phyloP scores from a whole-genome alignment of 2,888 invertebrate species.

The Tortrix viridana region DNA sequence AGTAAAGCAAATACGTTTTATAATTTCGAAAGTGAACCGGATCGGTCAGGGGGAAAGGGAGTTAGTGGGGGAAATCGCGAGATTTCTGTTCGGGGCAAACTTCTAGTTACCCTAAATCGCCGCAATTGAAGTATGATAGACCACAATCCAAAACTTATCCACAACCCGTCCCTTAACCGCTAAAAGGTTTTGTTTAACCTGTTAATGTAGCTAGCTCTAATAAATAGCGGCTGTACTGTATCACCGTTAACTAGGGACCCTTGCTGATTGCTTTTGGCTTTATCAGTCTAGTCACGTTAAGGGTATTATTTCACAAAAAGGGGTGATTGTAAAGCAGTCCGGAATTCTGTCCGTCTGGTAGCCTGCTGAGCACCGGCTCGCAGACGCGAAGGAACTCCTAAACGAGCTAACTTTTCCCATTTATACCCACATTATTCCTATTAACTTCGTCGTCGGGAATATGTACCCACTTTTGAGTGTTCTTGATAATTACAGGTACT shows the following conservation, averaged over 20 bases:
- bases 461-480: conserved; percentile 68
- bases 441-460: conserved; percentile 69
- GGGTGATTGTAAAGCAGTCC: conserved; percentile 70
- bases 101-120: too few relatives aligned
- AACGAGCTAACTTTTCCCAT: conserved; percentile 80
- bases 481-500: conserved; percentile 71
- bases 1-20: too few relatives aligned
- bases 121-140: too few relatives aligned
- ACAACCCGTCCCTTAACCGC: too few relatives aligned
- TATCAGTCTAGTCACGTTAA: conserved; percentile 65
- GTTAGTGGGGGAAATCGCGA: too few relatives aligned
- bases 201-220: not conserved
- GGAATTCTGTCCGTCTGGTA: conserved; percentile 57
- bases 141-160: too few relatives aligned
- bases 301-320: conserved; percentile 72
- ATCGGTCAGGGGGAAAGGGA: too few relatives aligned
- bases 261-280: conserved; percentile 46
- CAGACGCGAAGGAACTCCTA: conserved; percentile 61
- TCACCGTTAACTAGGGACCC: conserved; percentile 46
- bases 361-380: conserved; percentile 51
- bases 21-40: too few relatives aligned
- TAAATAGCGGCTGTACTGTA: conserved; percentile 2
- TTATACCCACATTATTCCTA: conserved; percentile 77
- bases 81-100: too few relatives aligned
- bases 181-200: conserved; percentile 1